phyloP scores from a whole-genome alignment of 92 coral and sea anemone species.

The Palythoa caribaeorum region DNA sequence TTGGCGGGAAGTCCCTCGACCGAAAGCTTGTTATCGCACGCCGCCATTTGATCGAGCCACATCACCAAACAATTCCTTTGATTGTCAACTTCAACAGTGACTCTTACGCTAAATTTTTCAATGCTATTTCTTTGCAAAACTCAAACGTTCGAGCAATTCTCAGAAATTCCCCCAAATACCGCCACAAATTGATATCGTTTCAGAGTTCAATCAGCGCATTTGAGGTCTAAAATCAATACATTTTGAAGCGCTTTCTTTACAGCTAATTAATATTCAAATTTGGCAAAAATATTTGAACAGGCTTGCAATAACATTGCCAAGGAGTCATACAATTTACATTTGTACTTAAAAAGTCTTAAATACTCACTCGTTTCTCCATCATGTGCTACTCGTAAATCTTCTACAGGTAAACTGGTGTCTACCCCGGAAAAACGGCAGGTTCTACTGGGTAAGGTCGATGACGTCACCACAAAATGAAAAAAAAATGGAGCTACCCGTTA shows the following conservation, averaged over 20 bases:
- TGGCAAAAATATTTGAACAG: conserved; percentile 52
- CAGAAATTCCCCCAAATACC: conserved; percentile 15
- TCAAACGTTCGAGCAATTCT: background rate
- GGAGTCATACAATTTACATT: conserved; percentile 55
- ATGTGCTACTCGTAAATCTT: conserved; percentile 48
- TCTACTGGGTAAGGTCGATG: conserved; percentile 49
- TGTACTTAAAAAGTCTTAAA: conserved; percentile 40
- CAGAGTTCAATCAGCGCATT: conserved; percentile 5
- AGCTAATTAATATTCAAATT: conserved; percentile 50
- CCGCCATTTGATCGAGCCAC: conserved; percentile 57
- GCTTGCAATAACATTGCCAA: conserved; percentile 61
- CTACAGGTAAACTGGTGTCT: conserved; percentile 35
- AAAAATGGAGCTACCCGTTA: conserved; percentile 46
- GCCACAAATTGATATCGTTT: conserved; percentile 46
- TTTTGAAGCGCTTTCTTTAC: conserved; percentile 54
- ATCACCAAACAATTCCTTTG: conserved; percentile 37
- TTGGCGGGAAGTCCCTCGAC: conserved; percentile 57
- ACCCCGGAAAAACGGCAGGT: conserved; percentile 53
- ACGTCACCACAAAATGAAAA: conserved; percentile 54
- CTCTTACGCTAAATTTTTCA: conserved; percentile 44
- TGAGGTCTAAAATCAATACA: conserved; percentile 53
- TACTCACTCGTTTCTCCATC: conserved; percentile 55
- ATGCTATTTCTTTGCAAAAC: conserved; percentile 45
- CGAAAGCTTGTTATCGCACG: conserved; percentile 28
- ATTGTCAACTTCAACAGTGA: conserved; percentile 37